Conservation (phyloP, 2,888 invertebrate genomes). For the Eupeodes latifasciatus region DNA sequence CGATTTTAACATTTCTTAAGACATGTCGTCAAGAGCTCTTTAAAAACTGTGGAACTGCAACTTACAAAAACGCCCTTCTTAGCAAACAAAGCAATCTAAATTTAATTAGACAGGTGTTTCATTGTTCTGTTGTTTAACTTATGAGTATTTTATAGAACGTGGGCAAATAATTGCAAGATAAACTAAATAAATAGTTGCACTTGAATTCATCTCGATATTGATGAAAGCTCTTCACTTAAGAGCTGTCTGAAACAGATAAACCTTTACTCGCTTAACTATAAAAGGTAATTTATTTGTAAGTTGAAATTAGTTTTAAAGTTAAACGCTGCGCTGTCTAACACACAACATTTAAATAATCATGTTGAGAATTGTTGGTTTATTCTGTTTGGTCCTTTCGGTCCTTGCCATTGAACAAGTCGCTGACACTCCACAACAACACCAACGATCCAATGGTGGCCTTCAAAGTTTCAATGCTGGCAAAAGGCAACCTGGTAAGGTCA, state of each 20-base stretch:
- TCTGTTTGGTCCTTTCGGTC: conserved; percentile 57
- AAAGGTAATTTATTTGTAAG: background rate
- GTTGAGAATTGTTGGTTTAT: conserved; percentile 45
- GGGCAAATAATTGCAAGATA: conserved; percentile 3
- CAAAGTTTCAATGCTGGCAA: conserved; percentile 60
- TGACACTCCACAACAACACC: conserved; percentile 15
- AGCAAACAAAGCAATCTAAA: conserved; percentile 3
- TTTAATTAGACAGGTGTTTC: background rate
- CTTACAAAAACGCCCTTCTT: background rate
- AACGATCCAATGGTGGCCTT: conserved; percentile 44
- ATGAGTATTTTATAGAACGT: background rate
- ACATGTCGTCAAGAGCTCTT: background rate
- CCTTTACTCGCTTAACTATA: conserved; percentile 14
- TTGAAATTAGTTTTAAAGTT: background rate
- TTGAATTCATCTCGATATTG: conserved; percentile 13
- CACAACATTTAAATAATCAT: conserved; percentile 23
- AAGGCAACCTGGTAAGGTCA: conserved; percentile 51
- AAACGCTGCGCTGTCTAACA: background rate
- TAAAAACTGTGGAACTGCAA: background rate
- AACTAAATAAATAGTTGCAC: conserved; percentile 17
- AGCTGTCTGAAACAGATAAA: background rate
- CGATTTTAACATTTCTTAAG: background rate
- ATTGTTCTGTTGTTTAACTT: background rate
- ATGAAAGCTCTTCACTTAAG: background rate
- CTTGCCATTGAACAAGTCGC: conserved; percentile 31